Percentiles rank a stretch among this genome's conserved stretches.
Conservation (phyloP, 1,140 invertebrate species). For the Scaptomyza graminum region DNA sequence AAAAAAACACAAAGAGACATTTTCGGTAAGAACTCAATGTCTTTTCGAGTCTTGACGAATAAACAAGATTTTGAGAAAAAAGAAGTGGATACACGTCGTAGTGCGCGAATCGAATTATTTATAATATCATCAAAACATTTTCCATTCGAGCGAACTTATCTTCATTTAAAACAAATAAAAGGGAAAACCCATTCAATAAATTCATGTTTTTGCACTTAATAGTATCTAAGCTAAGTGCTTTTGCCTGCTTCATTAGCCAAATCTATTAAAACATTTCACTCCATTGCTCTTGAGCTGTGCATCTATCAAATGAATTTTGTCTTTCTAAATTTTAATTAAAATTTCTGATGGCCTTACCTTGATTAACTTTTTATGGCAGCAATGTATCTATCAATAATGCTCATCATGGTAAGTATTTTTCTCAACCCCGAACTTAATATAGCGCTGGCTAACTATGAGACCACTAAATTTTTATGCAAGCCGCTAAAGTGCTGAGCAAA, state of each 20-base stretch:
- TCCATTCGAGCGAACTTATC: neutral
- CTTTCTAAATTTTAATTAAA: slow-evolving; percentile 47
- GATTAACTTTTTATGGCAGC: slow-evolving; percentile 15
- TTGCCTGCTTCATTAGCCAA: slow-evolving; percentile 4
- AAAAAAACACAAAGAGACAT: too few species aligned
- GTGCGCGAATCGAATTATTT: too few species aligned
- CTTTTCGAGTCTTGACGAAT: too few species aligned
- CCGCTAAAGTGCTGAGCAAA: slow-evolving; percentile 70
- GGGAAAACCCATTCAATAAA: neutral
- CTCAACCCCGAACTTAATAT: neutral
- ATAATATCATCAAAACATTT: neutral
- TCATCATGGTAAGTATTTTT: slow-evolving; percentile 9
- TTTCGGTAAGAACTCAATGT: too few species aligned
- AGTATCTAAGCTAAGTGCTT: neutral
- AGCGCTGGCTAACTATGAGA: slow-evolving; percentile 28
- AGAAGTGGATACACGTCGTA: too few species aligned
- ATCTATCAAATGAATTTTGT: neutral
- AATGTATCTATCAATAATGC: slow-evolving; percentile 40
- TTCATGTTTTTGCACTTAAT: neutral
- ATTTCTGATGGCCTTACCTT: slow-evolving; percentile 6
- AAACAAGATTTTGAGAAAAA: too few species aligned
- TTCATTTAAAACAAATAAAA: neutral
- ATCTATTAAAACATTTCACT: neutral
- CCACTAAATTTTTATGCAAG: slow-evolving; percentile 75
- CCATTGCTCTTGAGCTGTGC: neutral